phyloP scores from a whole-genome alignment of 1,140 invertebrate genomes.

The Ladona fulva region DNA sequence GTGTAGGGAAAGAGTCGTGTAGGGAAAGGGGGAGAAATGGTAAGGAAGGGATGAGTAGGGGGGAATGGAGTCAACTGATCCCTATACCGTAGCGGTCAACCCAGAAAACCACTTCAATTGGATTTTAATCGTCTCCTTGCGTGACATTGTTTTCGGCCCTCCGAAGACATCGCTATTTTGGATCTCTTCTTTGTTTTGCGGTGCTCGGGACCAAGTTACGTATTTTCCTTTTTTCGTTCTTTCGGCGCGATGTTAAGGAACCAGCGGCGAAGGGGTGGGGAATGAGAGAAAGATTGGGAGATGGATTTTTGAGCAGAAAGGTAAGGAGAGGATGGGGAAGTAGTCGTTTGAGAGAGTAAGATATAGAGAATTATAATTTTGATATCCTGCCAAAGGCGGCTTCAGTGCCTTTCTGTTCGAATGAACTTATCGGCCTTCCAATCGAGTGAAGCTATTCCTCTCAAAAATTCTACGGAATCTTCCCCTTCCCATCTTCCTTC shows the following conservation, averaged over 20 bases:
- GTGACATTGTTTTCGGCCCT: conserved; percentile 7
- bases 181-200: background rate
- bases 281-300: background rate
- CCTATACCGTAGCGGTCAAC: background rate
- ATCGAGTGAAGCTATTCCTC: background rate
- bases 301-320: background rate
- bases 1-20: too few relatives aligned
- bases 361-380: conserved; percentile 9
- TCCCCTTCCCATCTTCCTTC: background rate
- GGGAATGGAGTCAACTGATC: background rate
- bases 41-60: background rate
- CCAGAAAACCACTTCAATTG: conserved; percentile 5
- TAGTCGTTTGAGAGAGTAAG: background rate
- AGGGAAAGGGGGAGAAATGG: background rate
- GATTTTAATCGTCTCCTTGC: conserved; percentile 1
- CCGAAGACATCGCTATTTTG: background rate
- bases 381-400: conserved; percentile 1
- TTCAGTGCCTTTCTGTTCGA: background rate
- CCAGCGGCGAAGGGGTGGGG: background rate
- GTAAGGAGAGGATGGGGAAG: background rate
- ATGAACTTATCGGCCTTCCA: conserved; percentile 8
- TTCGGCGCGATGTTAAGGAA: too few relatives aligned
- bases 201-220: too few relatives aligned
- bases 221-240: background rate
- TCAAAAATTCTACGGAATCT: background rate